These are phyloP conservation scores for Diglossa brunneiventris DNA, from an alignment of 2,113 vertebrate species.

Conservation along the genomic window DNA sequence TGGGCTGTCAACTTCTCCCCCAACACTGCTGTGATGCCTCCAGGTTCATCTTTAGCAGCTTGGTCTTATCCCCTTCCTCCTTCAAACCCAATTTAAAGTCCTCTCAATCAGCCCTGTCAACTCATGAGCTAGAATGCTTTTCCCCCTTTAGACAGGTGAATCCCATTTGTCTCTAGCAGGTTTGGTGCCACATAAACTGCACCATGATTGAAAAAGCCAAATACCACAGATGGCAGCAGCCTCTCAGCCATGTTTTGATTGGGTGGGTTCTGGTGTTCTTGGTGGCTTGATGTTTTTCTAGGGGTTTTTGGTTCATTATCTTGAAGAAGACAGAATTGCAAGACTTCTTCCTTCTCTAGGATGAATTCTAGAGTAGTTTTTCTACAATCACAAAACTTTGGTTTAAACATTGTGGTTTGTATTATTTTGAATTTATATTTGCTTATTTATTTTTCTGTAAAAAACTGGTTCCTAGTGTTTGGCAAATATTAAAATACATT, in stretches of 20 bases:
- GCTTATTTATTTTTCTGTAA: neutral
- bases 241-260: neutral
- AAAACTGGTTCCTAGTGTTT: neutral
- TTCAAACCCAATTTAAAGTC: neutral
- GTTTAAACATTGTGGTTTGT: neutral
- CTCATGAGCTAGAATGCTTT: neutral
- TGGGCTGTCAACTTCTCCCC: neutral
- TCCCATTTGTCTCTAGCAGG: neutral
- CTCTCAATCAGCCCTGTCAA: neutral
- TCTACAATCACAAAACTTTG: neutral
- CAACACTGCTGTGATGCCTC: neutral
- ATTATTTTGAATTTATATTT: neutral
- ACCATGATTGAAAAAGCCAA: neutral
- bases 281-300: neutral
- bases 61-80: neutral
- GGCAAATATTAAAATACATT: neutral
- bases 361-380: neutral
- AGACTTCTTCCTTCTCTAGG: neutral
- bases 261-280: neutral
- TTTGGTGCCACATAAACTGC: neutral
- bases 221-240: neutral
- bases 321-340: neutral
- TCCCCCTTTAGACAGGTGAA: neutral
- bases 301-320: neutral
- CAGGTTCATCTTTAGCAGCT: neutral